Evolutionary conservation across 2,797 vertebrate species (phyloP).

Genomic region (Denticeps clupeoides): DNA sequence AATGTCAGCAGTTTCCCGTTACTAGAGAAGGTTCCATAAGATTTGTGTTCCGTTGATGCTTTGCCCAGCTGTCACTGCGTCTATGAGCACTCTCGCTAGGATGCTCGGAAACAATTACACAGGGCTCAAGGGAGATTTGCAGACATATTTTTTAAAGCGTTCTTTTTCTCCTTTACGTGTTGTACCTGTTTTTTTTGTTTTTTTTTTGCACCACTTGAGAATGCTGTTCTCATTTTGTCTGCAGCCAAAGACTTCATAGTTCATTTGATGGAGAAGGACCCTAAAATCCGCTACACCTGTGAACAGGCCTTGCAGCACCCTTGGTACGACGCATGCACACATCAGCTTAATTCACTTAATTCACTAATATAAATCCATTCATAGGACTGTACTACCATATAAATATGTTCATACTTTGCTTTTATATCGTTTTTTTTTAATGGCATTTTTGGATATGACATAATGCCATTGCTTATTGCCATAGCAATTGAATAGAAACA

Average conservation of each 20-base stretch:
- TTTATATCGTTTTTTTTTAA: too few species aligned
- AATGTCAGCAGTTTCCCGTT: constrained; percentile 4
- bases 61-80: constrained; percentile 7
- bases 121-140: not conserved
- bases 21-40: not conserved
- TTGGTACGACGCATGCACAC: constrained; percentile 51
- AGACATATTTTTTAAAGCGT: not conserved
- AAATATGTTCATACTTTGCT: not conserved
- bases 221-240: not conserved
- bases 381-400: too few species aligned
- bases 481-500: too few species aligned
- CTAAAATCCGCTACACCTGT: constrained; percentile 76
- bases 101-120: not conserved
- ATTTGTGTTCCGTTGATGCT: not conserved
- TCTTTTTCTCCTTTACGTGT: not conserved
- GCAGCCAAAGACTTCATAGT: constrained; percentile 93
- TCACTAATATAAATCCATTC: too few species aligned
- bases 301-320: constrained; percentile 92
- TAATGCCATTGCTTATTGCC: too few species aligned
- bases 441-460: too few species aligned
- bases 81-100: not conserved
- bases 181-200: not conserved
- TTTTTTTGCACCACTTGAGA: not conserved
- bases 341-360: too few species aligned
- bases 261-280: constrained; percentile 91